Evolutionary conservation across 2,113 vertebrate genomes (phyloP), one percentile per base, ranked within the genome.

Genomic region (Clarias magur): DNA sequence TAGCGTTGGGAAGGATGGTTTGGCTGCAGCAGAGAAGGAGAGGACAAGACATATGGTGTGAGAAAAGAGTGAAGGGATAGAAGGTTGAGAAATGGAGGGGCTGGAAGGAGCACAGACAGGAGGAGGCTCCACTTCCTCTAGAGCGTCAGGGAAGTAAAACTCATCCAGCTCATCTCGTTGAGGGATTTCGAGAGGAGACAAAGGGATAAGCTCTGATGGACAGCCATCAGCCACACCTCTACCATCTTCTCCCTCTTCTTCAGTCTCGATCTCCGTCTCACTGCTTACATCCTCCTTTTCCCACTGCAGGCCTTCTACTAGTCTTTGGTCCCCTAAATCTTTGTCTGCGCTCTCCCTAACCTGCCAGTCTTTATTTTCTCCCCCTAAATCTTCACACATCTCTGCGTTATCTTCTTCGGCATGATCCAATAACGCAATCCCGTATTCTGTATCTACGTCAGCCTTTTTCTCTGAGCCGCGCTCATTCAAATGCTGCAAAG

Each of bases 141-240:
- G 62, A 65, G 91, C 75, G 3, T 92, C 85, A 0, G 95, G 91
- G 92, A 96, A 95, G 82, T 95, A 95, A 88, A 96, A 96, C 90
- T 95, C 94, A 0, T 94, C 93, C 17, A 95, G 90, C 70, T 95
- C 95, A 6, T 95, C 83, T 42, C 53, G 19, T 70, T 83, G 38
- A 68, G 63, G 48, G 13, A 54, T 53, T 86, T 94, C 94, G 12
- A 85, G 84, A 25, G 90, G 89, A 21, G 87, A 30, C 38, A 84
- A 70, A 3, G 42, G 85, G 17, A 93, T 88, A 34, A 93, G 80
- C 88, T 95, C 95, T 27, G 96, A 96, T 0, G 96, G 95, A 92
- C 97, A 97, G 27, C 97, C 97, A n/a, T 98, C 97, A 0, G 95
- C 96, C 88, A 96, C 95, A 19, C 96, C 96, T 85, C 97, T 93